Base-by-base conservation (phyloP, 2,888 invertebrate species). In the Linnaemya tessellans region DNA sequence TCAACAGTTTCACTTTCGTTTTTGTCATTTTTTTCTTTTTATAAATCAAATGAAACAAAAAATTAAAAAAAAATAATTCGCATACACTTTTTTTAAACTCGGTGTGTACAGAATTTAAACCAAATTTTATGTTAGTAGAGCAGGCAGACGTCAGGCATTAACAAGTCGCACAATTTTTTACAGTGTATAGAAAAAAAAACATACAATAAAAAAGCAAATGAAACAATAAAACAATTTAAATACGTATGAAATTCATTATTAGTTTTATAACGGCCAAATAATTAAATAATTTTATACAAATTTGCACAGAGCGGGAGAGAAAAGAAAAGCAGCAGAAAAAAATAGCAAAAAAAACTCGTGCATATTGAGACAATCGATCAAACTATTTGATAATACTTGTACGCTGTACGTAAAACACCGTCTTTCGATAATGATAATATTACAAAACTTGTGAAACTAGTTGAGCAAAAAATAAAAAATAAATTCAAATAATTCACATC, bases 1-100 rank as follows among this genome's bases (percentile, higher is more conserved):
- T 85, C 82, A 79, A 85, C 51, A 79, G 82, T 85, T 85, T 85
- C 85, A 85, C 85, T 85, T 85, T 85, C 85, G 74, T 74, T 85
- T 84, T 81, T 62, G 68, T 30, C n/a, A 74, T 49, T 35, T 20
- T 11, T 65, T 68, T 79, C 46, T 25, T 41, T 73, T 73, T 41
- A 18, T 62, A 60, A 75, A 75, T 49, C 30, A 20, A 71, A 62
- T 60, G n/a, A 65, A 58, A 56, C 20, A 43, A 51, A 68, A 43
- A 75, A 43, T 70, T 71, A 0, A n/a, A 58, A 30, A 65, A 2
- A 65, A 49, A 58, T 82, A 77, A 77, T 75, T 82, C 46, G 70
- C 71, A 68, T 60, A 18, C 30, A 58, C 3, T 18, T 5, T 58
- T 51, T 80, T 11, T 22, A 25, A 13, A 15, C 22, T 35, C 15